Conservation (phyloP, 1,140 invertebrate species). For the Schlechtendalia chinensis region DNA sequence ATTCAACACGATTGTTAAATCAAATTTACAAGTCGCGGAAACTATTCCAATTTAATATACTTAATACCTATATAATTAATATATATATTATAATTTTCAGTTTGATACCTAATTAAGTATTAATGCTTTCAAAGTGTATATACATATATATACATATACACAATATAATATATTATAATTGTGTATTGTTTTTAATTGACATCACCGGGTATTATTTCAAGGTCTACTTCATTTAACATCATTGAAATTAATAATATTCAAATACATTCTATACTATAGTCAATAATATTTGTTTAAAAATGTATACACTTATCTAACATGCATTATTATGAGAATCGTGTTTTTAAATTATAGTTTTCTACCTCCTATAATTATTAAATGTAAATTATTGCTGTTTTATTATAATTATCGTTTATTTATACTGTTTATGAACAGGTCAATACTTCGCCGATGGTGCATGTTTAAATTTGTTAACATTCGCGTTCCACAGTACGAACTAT, state of each 20-base stretch:
- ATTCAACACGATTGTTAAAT: too few relatives aligned
- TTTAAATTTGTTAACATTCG: constrained; percentile 9
- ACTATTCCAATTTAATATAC: too few relatives aligned
- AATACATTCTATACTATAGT: constrained; percentile 13
- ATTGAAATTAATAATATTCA: constrained; percentile 41
- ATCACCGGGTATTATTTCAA: constrained; percentile 15
- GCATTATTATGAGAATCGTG: constrained; percentile 19
- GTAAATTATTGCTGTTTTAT: constrained; percentile 29
- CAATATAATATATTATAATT: constrained; percentile 5
- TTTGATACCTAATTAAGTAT: not conserved
- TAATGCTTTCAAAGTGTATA: not conserved
- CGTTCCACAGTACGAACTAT: not conserved
- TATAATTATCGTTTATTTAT: constrained; percentile 34
- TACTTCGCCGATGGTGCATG: not conserved
- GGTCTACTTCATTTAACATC: constrained; percentile 34
- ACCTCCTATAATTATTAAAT: constrained; percentile 17
- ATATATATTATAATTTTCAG: too few relatives aligned
- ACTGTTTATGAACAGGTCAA: constrained; percentile 28
- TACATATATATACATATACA: not conserved
- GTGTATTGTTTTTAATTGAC: constrained; percentile 33
- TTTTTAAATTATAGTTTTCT: constrained; percentile 19
- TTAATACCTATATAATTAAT: too few relatives aligned
- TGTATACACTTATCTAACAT: not conserved
- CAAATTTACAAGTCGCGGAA: too few relatives aligned
- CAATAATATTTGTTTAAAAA: constrained; percentile 44